Percentiles rank a stretch among this genome's conserved stretches.
Conservation (phyloP, 2,113 vertebrate species). For the Rissa tridactyla region DNA sequence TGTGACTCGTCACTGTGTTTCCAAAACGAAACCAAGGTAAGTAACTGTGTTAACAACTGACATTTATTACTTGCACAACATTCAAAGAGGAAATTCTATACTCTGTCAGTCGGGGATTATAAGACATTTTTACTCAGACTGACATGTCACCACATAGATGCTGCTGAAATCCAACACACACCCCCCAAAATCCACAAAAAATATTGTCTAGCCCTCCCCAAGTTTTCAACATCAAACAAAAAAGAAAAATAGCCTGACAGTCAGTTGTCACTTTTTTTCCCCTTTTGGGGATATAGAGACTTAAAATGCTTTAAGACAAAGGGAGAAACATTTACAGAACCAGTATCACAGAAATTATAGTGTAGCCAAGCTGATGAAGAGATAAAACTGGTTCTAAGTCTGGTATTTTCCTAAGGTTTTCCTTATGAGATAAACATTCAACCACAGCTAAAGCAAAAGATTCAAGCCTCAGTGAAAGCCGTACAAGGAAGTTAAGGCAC, state of each 20-base stretch:
- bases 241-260: neutral
- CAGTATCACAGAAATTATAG: neutral
- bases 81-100: neutral
- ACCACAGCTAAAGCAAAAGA: neutral
- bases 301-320: neutral
- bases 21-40: slow-evolving; percentile 45
- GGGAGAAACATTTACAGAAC: neutral
- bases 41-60: neutral
- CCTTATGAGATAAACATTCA: neutral
- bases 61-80: neutral
- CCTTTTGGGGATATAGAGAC: neutral
- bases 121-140: neutral
- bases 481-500: neutral
- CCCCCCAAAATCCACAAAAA: neutral
- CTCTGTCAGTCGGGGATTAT: neutral
- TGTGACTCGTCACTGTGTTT: slow-evolving; percentile 86
- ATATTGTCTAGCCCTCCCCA: neutral
- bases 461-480: neutral
- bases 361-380: neutral
- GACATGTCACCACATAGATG: neutral
- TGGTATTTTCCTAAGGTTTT: neutral
- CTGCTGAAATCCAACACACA: neutral
- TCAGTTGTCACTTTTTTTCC: neutral
- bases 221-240: neutral
- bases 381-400: neutral